Percentiles rank a stretch among this genome's conserved stretches.
Conservation (phyloP, 2,113 vertebrate species). For the Gorsachius goisagi region DNA sequence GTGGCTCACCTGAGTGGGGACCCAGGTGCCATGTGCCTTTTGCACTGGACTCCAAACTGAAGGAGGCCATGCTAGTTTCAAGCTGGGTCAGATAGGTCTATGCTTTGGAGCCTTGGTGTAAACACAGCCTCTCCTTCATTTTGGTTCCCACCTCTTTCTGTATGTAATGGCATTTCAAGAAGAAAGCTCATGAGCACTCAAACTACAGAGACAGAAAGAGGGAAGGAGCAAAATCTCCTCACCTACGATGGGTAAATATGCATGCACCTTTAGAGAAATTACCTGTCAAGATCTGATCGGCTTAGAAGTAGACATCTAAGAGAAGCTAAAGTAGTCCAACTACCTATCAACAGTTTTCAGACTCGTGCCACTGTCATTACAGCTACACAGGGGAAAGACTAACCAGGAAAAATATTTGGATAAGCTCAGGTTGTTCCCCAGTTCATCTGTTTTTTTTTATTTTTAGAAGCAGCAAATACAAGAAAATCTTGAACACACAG, state of each 20-base stretch:
- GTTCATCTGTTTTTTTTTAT: background rate
- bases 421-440: background rate
- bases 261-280: background rate
- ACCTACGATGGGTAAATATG: background rate
- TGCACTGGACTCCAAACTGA: background rate
- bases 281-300: background rate
- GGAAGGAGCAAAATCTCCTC: background rate
- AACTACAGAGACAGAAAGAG: background rate
- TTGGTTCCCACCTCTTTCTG: background rate
- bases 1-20: background rate
- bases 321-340: background rate
- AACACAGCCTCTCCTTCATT: accelerated
- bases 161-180: background rate
- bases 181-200: background rate
- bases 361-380: background rate
- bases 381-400: background rate
- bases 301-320: background rate
- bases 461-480: background rate
- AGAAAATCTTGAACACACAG: background rate
- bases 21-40: background rate
- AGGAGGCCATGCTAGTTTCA: background rate
- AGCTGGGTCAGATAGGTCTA: background rate
- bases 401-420: background rate
- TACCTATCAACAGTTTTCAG: background rate
- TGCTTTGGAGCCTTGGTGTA: background rate